A percentile compares a stretch with the other conserved stretches of the same genome.
Evolutionary conservation across 2,888 invertebrate genomes (phyloP).

Genomic region (Sepiola atlantica): DNA sequence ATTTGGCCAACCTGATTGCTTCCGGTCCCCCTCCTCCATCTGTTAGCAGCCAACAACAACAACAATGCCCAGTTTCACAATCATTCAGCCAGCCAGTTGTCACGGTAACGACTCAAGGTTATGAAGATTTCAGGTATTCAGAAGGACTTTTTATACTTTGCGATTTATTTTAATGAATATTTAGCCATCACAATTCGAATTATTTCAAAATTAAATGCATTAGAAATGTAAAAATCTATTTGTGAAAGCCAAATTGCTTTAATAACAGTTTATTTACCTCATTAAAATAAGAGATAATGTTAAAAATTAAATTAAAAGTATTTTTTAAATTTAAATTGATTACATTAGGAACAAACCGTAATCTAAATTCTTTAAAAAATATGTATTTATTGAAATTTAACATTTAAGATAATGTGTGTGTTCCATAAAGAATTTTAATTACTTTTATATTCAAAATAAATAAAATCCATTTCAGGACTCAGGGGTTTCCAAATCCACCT

Average conservation of each 20-base stretch:
- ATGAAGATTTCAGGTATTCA: slow-evolving; percentile 42
- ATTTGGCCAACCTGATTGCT: slow-evolving; percentile 69
- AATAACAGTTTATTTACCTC: background rate
- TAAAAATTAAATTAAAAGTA: too few relatives aligned
- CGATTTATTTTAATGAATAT: too few relatives aligned
- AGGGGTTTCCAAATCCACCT: slow-evolving; percentile 38
- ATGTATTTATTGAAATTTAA: too few relatives aligned
- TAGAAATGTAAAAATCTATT: background rate
- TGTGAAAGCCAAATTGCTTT: background rate
- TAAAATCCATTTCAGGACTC: background rate
- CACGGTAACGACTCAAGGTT: slow-evolving; percentile 34
- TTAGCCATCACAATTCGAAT: too few relatives aligned
- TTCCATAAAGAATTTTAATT: background rate
- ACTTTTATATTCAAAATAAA: background rate
- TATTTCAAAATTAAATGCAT: background rate
- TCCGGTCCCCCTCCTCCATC: slow-evolving; percentile 56
- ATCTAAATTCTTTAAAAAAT: too few relatives aligned
- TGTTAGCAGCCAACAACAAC: slow-evolving; percentile 24
- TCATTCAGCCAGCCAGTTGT: slow-evolving; percentile 32
- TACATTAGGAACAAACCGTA: too few relatives aligned
- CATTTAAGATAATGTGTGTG: background rate
- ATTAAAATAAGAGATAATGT: too few relatives aligned
- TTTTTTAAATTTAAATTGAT: too few relatives aligned
- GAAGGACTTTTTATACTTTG: too few relatives aligned
- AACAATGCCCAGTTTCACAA: slow-evolving; percentile 34